Evolutionary conservation across 2,113 vertebrate species (phyloP), one percentile per base, ranked within the genome.

Genomic region (Acinonyx jubatus): DNA sequence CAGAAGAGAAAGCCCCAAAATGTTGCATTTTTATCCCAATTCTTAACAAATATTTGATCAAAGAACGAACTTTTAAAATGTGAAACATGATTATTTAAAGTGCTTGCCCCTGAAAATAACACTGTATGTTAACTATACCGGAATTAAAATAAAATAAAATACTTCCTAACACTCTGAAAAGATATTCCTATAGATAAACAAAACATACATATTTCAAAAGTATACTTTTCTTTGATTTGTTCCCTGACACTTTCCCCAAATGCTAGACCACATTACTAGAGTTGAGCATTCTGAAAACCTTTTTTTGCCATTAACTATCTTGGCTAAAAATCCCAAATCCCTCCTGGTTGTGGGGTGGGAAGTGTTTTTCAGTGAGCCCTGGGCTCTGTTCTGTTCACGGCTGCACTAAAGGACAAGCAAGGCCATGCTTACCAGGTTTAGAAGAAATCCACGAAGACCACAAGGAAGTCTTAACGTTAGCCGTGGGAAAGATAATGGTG

Each of bases 81-180:
- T 38, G 31, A 95, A 95, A 84, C 23, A 50, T 33, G 36, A 61
- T 89, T 68, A 73, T 68, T 61, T 91, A 63, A 96, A 88, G 65
- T 81, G 33, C 13, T 41, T 93, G 29, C 38, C 73, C 41, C 41
- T 76, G 73, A 45, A 45, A 76, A 21, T 36, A 71, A 76, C 73
- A 48, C 41, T 29, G 4, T 45, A 76, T 76, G 25, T 76, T 48
- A 76, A 76, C 25, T 48, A 76, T 16, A 4, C 41, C 45, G 14
- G 41, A 48, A 76, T 45, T 48, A 38, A 73, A 71, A 65, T 65
- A 66, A 66, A 76, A 74, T 14, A 78, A 48, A 78, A 61, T 91
- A 41, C 18, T 33, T 93, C 13, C n/a, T 65, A 78, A 68, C 16
- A 50, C n/a, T 89, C 82, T 86, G 33, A 50, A 95, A 87, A 21